Conservation (phyloP, 2,888 invertebrate species). For the Hypsopygia costalis region DNA sequence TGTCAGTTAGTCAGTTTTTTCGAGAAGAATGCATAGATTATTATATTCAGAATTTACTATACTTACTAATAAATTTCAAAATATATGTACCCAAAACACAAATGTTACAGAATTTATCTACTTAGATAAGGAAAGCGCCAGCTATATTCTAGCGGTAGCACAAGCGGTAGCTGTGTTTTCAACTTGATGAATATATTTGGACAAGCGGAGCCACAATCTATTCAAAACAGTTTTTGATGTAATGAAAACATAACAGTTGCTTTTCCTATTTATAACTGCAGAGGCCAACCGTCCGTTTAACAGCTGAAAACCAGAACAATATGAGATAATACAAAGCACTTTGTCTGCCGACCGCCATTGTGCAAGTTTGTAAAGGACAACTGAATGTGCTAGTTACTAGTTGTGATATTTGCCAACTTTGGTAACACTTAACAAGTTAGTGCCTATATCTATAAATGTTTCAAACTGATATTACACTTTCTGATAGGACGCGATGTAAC, state of each 20-base stretch:
- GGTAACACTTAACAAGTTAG: background rate
- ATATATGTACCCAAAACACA: no score
- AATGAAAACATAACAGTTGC: background rate
- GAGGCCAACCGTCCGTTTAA: background rate
- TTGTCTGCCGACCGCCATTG: constrained; percentile 23
- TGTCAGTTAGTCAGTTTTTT: no score
- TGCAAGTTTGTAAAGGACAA: constrained; percentile 39
- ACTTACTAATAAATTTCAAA: no score
- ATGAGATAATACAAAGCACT: constrained; percentile 9
- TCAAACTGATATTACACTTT: background rate
- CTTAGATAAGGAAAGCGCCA: no score
- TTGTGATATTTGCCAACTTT: constrained; percentile 52
- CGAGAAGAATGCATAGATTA: no score
- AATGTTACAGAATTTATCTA: no score
- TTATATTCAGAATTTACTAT: no score
- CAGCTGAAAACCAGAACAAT: constrained; percentile 7
- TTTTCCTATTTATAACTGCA: background rate
- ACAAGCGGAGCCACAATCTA: background rate
- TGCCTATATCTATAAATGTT: background rate
- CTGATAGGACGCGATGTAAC: background rate
- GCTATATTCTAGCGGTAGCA: no score
- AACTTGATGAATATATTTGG: background rate
- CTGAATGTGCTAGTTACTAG: constrained; percentile 43
- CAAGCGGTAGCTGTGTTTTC: no score
- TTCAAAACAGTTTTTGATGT: background rate